These are phyloP conservation scores for Drosophila seguyi DNA, from an alignment of 1,140 invertebrate species.

Conservation along the genomic window DNA sequence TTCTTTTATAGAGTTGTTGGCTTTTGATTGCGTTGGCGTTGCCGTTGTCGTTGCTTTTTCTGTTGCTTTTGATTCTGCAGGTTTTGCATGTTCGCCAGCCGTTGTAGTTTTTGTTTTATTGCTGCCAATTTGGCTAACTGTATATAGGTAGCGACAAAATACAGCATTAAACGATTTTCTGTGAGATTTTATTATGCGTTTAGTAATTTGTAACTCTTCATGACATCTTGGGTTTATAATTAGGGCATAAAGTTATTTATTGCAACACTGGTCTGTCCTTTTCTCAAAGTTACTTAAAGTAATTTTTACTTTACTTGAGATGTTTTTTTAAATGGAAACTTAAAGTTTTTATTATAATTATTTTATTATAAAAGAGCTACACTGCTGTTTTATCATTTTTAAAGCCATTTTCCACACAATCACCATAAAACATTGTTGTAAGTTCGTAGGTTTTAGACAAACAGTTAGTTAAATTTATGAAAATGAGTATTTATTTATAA, in stretches of 20 bases:
- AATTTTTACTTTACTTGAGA: too few relatives aligned
- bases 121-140: slow-evolving; percentile 78
- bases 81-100: slow-evolving; percentile 66
- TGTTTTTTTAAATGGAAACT: neutral
- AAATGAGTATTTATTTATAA: neutral
- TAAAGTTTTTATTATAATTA: neutral
- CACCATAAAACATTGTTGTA: neutral
- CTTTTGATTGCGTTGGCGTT: slow-evolving; percentile 75
- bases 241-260: neutral
- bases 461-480: neutral
- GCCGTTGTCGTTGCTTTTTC: slow-evolving; percentile 28
- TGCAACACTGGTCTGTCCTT: neutral
- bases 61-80: slow-evolving; percentile 58
- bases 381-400: neutral
- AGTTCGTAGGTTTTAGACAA: neutral
- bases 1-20: slow-evolving; percentile 75
- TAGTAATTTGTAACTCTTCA: slow-evolving; percentile 1
- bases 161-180: slow-evolving; percentile 22
- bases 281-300: too few relatives aligned
- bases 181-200: slow-evolving; percentile 28
- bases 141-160: slow-evolving; percentile 58
- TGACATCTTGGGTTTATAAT: neutral
- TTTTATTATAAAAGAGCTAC: too few relatives aligned
- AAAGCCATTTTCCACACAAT: neutral
- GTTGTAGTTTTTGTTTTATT: slow-evolving; percentile 78